These are phyloP conservation scores for Halichoeres trimaculatus DNA, from an alignment of 2,113 vertebrate genomes.

Conservation along the genomic window DNA sequence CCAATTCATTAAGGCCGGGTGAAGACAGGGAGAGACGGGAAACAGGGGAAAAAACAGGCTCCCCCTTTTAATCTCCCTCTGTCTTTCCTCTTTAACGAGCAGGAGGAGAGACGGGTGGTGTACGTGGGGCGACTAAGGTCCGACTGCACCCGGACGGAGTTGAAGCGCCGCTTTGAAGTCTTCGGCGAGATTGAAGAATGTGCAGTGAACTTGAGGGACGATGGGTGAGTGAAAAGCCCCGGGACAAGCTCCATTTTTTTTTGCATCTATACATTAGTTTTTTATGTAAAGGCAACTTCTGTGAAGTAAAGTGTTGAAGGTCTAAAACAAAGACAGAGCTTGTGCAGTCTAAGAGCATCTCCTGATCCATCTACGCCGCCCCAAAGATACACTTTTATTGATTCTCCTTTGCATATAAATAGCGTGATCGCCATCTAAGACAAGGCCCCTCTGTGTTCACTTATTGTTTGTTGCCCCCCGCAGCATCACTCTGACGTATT, in stretches of 20 bases:
- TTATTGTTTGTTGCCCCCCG: slow-evolving; percentile 47
- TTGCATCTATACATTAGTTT: slow-evolving; percentile 7
- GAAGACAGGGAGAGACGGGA: slow-evolving; percentile 57
- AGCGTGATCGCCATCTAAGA: slow-evolving; percentile 57
- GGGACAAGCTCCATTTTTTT: slow-evolving; percentile 27
- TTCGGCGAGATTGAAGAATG: slow-evolving; percentile 99
- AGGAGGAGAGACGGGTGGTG: slow-evolving; percentile 98
- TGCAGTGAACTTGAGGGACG: slow-evolving; percentile 93
- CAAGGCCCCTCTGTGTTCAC: slow-evolving; percentile 24
- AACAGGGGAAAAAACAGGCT: slow-evolving; percentile 39
- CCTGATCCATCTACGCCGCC: slow-evolving; percentile 35
- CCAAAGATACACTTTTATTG: slow-evolving; percentile 73
- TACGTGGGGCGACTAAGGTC: slow-evolving; percentile 95
- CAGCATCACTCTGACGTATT: slow-evolving; percentile 59
- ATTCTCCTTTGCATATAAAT: slow-evolving; percentile 80
- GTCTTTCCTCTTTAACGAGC: slow-evolving; percentile 68
- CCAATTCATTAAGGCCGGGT: slow-evolving; percentile 67
- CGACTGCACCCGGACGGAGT: slow-evolving; percentile 92
- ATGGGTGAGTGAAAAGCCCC: slow-evolving; percentile 87
- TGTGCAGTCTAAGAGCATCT: slow-evolving; percentile 36
- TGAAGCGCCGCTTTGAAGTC: slow-evolving; percentile 98
- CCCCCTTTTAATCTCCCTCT: slow-evolving; percentile 70
- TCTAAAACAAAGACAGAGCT: slow-evolving; percentile 31
- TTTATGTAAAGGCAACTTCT: background rate
- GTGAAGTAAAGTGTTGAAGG: background rate